A percentile compares a stretch with the other conserved stretches of the same genome.
Evolutionary conservation across 2,113 vertebrate species (phyloP).

Genomic region (Syrmaticus mikado): DNA sequence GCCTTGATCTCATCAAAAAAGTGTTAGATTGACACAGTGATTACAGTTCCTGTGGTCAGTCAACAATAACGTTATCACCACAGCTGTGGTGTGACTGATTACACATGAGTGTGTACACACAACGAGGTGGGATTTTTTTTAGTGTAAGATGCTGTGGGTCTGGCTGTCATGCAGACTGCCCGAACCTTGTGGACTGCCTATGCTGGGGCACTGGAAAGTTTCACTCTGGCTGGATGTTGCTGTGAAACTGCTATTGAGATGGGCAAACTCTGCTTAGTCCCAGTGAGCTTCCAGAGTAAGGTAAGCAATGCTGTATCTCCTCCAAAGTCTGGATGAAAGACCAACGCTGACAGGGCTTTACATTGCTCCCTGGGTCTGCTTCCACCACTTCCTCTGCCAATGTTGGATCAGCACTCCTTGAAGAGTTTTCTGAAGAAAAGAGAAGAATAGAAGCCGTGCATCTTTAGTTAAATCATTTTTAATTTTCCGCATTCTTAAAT

Average conservation of each 20-base stretch:
- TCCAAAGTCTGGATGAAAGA: not conserved
- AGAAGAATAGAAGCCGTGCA: not conserved
- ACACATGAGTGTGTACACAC: not conserved
- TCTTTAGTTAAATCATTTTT: not conserved
- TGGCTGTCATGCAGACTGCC: not conserved
- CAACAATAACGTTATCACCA: not conserved
- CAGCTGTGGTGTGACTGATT: not conserved
- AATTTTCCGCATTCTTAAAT: not conserved
- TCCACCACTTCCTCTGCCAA: accelerated
- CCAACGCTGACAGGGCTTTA: not conserved
- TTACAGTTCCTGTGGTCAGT: not conserved
- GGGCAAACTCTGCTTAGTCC: not conserved
- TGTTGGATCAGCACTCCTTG: accelerated
- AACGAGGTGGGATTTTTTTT: not conserved
- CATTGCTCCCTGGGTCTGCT: too few relatives aligned
- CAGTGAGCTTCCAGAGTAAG: accelerated
- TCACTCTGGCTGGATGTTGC: not conserved
- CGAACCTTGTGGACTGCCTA: not conserved
- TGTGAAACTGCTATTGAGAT: not conserved
- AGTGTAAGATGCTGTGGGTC: not conserved
- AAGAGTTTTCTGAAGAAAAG: not conserved
- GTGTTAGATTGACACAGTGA: not conserved
- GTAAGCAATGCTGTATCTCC: not conserved
- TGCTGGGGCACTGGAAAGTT: not conserved
- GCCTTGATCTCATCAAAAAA: not conserved